phyloP scores from a whole-genome alignment of 1,140 invertebrate species.

The Tetramorium alpestre region DNA sequence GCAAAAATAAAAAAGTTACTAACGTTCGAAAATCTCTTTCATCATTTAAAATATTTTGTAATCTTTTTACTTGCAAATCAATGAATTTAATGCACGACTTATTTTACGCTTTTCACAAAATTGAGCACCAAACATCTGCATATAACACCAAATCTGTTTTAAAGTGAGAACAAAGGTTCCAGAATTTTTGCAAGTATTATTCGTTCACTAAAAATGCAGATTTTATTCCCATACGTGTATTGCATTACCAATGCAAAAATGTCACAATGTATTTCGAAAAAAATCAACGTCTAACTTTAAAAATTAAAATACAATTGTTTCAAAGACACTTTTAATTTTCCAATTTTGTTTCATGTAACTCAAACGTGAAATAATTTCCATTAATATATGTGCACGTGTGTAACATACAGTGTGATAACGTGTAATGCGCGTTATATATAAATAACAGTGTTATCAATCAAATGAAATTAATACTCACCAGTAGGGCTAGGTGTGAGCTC shows the following conservation, averaged over 20 bases:
- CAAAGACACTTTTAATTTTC: not conserved
- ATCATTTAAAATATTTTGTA: not conserved
- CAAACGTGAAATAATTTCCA: not conserved
- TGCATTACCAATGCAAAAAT: slow-evolving; percentile 21
- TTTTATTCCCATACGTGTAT: not conserved
- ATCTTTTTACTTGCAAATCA: not conserved
- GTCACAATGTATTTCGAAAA: not conserved
- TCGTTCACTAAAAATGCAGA: not conserved
- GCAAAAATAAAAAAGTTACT: slow-evolving; percentile 9
- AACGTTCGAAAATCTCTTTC: not conserved
- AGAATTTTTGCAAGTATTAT: slow-evolving; percentile 1
- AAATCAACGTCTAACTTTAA: not conserved
- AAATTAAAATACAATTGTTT: slow-evolving; percentile 5
- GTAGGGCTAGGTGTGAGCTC: slow-evolving; percentile 92
- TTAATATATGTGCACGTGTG: not conserved
- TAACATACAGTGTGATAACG: not conserved
- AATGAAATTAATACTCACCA: slow-evolving; percentile 86
- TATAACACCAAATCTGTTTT: not conserved
- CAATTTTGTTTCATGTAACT: not conserved
- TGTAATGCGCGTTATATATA: not conserved
- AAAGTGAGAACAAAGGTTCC: not conserved
- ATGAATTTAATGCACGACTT: not conserved
- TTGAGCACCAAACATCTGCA: not conserved
- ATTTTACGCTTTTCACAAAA: not conserved
- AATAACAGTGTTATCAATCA: not conserved